A percentile compares a stretch with the other conserved stretches of the same genome.
Conservation (phyloP, 2,797 vertebrate genomes). For the Pangasius mekongensis region DNA sequence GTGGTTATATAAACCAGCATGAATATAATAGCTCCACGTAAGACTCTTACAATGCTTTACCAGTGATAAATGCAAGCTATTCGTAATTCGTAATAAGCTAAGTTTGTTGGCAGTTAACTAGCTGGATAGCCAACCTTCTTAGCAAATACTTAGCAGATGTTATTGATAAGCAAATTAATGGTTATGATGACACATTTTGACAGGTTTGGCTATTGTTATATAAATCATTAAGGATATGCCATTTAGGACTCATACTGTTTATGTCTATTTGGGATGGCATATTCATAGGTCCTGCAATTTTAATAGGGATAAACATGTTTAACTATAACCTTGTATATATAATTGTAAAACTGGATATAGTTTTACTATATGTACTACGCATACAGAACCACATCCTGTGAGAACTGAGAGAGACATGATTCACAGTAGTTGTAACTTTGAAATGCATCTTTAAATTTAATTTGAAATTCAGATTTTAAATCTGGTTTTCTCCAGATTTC, state of each 20-base stretch:
- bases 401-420: not conserved
- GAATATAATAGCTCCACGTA: not conserved
- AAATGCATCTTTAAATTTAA: constrained; percentile 4
- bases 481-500: constrained; percentile 28
- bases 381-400: not conserved
- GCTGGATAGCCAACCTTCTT: not conserved
- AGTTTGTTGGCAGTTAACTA: too few species aligned
- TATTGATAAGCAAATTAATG: not conserved
- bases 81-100: too few species aligned
- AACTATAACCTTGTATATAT: not conserved
- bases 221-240: not conserved
- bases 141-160: not conserved
- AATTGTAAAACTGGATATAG: not conserved
- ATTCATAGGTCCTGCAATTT: not conserved
- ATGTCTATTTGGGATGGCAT: not conserved
- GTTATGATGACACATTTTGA: not conserved
- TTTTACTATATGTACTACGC: not conserved
- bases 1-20: not conserved
- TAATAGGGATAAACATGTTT: not conserved
- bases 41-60: not conserved
- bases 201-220: not conserved
- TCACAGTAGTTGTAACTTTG: constrained; percentile 11
- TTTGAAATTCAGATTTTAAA: constrained; percentile 41
- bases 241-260: not conserved
- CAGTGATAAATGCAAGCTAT: not conserved